Evolutionary conservation across 2,888 invertebrate species (phyloP).

Genomic region (Idaea dimidiata): DNA sequence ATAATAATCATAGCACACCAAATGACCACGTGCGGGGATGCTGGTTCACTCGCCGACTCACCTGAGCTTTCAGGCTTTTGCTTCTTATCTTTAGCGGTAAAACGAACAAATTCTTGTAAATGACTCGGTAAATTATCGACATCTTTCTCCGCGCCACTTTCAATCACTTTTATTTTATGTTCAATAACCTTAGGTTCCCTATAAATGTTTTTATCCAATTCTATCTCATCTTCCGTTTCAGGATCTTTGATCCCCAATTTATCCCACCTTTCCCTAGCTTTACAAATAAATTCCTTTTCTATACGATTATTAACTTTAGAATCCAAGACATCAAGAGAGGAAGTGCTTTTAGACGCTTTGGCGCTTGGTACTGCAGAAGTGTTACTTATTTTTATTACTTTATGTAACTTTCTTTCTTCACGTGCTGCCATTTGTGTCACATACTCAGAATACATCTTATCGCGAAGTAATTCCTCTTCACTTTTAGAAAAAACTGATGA

Average conservation of each 20-base stretch:
- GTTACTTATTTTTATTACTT: slow-evolving; percentile 89
- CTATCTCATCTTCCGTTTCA: slow-evolving; percentile 82
- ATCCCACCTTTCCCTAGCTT: slow-evolving; percentile 86
- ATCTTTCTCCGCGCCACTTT: slow-evolving; percentile 83
- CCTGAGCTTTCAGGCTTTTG: slow-evolving; percentile 78
- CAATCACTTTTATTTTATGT: slow-evolving; percentile 83
- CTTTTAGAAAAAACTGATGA: slow-evolving; percentile 77
- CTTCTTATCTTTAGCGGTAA: slow-evolving; percentile 76
- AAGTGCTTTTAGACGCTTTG: slow-evolving; percentile 63
- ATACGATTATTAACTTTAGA: slow-evolving; percentile 77
- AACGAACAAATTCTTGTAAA: slow-evolving; percentile 88
- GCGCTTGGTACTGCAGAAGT: slow-evolving; percentile 46
- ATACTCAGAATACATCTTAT: slow-evolving; percentile 92
- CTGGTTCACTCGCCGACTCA: slow-evolving; percentile 65
- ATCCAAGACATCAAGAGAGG: slow-evolving; percentile 56
- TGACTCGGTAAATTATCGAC: slow-evolving; percentile 86
- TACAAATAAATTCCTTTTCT: slow-evolving; percentile 89
- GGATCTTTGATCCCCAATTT: slow-evolving; percentile 86
- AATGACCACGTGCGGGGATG: slow-evolving; percentile 74
- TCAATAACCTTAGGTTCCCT: slow-evolving; percentile 67
- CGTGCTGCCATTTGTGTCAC: slow-evolving; percentile 88
- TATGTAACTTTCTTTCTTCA: slow-evolving; percentile 88
- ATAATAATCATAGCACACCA: slow-evolving; percentile 75
- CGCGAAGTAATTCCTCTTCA: slow-evolving; percentile 87
- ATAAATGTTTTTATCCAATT: slow-evolving; percentile 52